Evolutionary conservation across 2,888 invertebrate genomes (phyloP), one percentile per base, ranked within the genome.

Genomic region (Notocelia uddmanniana): DNA sequence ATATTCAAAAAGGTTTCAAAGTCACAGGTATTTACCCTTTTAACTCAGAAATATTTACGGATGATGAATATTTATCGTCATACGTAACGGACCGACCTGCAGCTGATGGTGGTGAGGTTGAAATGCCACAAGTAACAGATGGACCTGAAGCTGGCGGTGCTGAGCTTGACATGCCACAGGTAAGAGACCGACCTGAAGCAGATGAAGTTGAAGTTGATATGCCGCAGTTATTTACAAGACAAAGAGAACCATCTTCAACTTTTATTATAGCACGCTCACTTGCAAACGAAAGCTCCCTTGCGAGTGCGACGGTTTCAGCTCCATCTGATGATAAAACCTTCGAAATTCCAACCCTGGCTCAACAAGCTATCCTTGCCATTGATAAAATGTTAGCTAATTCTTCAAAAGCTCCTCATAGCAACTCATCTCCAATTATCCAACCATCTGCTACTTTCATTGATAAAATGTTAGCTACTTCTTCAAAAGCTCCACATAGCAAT

Each of bases 1-100:
- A 85, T 75, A 85, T 87, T 60, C 66, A 45, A 37, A 77, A 76
- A 63, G 77, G 81, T 62, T 84, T 85, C 74, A 26, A 48, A 74
- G 74, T 77, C 23, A 77, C 80, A 60, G 85, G 84, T 6, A 83
- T 84, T 72, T 82, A 21, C 58, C 84, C 84, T n/a, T 81, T 81
- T 67, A 81, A 85, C 66, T 26, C 72, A 31, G 73, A 83, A 59
- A 77, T 82, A 31, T 84, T 85, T 74, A 74, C 77, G 37, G 81
- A 84, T 59, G 76, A 77, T 59, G 80, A 83, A 69, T 83, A n/a
- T 76, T 54, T 75, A 21, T 54, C 73, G 48, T 76, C 79, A 8
- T 76, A 74, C 52, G 77, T 80, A 69, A 79, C 80, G 15, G 77
- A 80, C 62, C 60, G 76, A 71, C 50, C 59, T 57, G 64, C 34